Evolutionary conservation across 2,888 invertebrate genomes (phyloP).

Genomic region (Agrochola circellaris): DNA sequence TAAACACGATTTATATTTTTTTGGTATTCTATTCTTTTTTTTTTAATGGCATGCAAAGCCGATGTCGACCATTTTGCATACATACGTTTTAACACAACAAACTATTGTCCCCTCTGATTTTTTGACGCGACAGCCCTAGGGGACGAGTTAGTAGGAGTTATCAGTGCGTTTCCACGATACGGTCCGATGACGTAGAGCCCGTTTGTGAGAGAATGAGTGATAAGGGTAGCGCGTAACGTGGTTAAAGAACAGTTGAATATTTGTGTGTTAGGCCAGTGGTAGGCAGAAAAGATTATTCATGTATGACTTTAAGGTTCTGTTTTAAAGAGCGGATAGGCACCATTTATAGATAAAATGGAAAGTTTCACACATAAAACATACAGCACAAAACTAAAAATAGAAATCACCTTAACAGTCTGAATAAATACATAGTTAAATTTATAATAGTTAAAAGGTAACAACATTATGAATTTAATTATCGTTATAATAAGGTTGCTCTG

Average conservation of each 20-base stretch:
- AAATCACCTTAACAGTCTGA: no score
- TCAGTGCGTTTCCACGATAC: constrained; percentile 59
- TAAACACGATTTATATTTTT: not conserved
- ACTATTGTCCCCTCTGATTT: not conserved
- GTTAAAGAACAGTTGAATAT: constrained; percentile 46
- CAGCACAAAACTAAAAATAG: no score
- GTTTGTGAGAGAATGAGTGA: constrained; percentile 61
- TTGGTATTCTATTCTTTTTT: not conserved
- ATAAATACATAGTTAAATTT: no score
- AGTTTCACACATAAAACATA: no score
- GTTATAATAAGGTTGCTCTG: not conserved
- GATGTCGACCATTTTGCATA: not conserved
- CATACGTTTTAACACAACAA: not conserved
- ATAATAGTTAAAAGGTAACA: not conserved
- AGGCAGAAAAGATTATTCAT: no score
- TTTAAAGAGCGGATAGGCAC: not conserved
- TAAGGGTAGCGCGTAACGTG: constrained; percentile 56
- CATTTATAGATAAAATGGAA: no score
- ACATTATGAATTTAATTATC: not conserved
- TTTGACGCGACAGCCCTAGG: constrained; percentile 31
- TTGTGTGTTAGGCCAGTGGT: constrained; percentile 13
- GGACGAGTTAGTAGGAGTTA: constrained; percentile 46
- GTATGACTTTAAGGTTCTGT: no score
- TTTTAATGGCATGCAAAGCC: not conserved
- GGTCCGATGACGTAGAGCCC: constrained; percentile 54